Evolutionary conservation across 2,113 vertebrate genomes (phyloP).

Genomic region (Puntigrus tetrazona): DNA sequence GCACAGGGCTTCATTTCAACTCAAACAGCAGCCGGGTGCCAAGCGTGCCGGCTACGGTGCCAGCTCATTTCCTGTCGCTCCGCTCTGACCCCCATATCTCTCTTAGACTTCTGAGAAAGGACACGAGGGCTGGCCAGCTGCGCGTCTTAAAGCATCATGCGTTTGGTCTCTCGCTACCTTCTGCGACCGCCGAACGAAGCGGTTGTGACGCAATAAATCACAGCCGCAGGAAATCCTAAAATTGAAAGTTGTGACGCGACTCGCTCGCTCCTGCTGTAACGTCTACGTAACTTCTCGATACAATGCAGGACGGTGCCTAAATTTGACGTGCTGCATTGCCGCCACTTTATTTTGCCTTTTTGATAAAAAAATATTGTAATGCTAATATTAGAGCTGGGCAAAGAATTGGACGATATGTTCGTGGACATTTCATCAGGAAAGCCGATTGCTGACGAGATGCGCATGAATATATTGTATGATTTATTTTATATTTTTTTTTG

Average conservation of each 20-base stretch:
- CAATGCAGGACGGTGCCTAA: too few species aligned
- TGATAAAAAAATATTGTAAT: too few species aligned
- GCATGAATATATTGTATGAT: too few species aligned
- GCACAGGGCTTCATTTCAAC: conserved; percentile 28
- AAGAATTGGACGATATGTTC: too few species aligned
- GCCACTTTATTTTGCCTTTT: too few species aligned
- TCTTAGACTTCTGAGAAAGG: background rate
- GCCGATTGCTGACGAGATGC: too few species aligned
- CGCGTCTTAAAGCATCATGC: background rate
- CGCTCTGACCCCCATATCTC: background rate
- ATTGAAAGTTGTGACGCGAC: too few species aligned
- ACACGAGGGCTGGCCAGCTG: background rate
- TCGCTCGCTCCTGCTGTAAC: background rate
- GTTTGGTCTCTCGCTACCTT: background rate
- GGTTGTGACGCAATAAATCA: background rate
- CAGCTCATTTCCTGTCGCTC: conserved; percentile 57
- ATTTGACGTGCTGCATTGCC: too few species aligned
- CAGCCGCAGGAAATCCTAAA: background rate
- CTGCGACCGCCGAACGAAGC: background rate
- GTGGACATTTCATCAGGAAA: too few species aligned
- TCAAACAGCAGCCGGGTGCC: background rate
- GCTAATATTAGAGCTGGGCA: too few species aligned
- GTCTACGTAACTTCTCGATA: too few species aligned
- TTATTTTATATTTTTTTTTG: too few species aligned
- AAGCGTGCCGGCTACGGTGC: conserved; percentile 12